These are phyloP conservation scores for Rotaria macrura DNA, from an alignment of 2,888 invertebrate species.

Conservation along the genomic window DNA sequence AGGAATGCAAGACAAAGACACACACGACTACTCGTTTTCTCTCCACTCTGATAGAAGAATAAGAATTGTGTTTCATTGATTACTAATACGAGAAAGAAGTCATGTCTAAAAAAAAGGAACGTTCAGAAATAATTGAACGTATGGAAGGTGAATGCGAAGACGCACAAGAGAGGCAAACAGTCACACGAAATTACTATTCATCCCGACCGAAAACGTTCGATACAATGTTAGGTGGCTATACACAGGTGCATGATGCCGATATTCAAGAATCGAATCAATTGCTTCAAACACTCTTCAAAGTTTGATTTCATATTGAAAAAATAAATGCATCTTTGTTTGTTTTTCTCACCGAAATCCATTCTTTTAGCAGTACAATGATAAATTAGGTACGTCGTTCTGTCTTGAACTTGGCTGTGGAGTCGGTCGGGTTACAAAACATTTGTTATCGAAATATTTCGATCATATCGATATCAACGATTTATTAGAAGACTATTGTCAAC, in stretches of 20 bases:
- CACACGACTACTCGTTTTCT: too few relatives aligned
- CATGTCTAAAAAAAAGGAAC: not conserved
- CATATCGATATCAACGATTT: conserved; percentile 13
- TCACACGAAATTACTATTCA: not conserved
- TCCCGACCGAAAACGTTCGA: not conserved
- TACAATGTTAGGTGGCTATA: conserved; percentile 19
- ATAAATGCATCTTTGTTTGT: not conserved
- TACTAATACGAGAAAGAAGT: too few relatives aligned
- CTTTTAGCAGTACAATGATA: not conserved
- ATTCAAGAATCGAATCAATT: conserved; percentile 15
- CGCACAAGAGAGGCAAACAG: not conserved
- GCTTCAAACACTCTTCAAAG: not conserved
- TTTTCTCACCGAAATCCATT: too few relatives aligned
- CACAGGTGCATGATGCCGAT: not conserved
- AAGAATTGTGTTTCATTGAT: too few relatives aligned
- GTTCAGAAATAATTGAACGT: not conserved
- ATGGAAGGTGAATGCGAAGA: conserved; percentile 11
- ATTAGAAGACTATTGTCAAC: not conserved
- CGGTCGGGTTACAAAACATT: conserved; percentile 12
- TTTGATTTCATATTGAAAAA: not conserved
- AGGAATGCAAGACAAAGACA: not conserved
- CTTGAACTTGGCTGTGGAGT: conserved; percentile 8
- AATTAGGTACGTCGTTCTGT: not conserved
- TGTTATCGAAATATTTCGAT: not conserved
- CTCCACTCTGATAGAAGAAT: too few relatives aligned